phyloP scores from a whole-genome alignment of 2,797 vertebrate genomes.

The Ceryle rudis region DNA sequence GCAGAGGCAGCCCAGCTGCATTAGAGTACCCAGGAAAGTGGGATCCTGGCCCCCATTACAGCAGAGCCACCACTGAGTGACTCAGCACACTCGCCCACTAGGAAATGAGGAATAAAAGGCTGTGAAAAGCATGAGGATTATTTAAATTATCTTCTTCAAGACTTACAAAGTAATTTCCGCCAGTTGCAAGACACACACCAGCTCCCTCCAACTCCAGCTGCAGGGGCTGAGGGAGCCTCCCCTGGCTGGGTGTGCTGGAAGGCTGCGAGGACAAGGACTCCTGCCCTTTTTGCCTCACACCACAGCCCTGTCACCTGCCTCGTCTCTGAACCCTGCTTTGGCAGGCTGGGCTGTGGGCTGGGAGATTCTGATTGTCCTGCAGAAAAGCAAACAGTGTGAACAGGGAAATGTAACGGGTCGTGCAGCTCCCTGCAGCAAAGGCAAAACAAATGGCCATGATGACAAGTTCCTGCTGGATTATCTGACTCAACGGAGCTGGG shows the following conservation, averaged over 20 bases:
- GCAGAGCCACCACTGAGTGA: neutral
- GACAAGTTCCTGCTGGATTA: neutral
- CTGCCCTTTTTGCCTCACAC: rapidly evolving
- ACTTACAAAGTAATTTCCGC: neutral
- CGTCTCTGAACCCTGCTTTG: rapidly evolving
- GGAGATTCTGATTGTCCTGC: neutral
- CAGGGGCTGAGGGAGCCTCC: neutral
- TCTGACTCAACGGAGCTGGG: neutral
- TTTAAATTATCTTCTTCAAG: neutral
- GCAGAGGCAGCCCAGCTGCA: rapidly evolving
- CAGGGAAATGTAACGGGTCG: neutral
- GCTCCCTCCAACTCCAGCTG: neutral
- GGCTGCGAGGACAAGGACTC: too few relatives aligned
- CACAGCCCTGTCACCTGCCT: neutral
- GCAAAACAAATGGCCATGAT: neutral
- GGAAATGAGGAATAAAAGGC: neutral
- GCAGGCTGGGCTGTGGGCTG: neutral
- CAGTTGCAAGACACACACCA: neutral
- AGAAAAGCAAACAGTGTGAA: neutral
- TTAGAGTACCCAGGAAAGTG: neutral
- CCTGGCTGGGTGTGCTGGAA: too few relatives aligned
- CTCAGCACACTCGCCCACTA: neutral
- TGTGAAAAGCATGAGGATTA: neutral
- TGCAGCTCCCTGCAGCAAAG: neutral
- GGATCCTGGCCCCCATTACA: neutral